Percentiles rank a stretch among this genome's conserved stretches.
Conservation (phyloP, 2,888 invertebrate genomes). For the Dastarcus helophoroides region DNA sequence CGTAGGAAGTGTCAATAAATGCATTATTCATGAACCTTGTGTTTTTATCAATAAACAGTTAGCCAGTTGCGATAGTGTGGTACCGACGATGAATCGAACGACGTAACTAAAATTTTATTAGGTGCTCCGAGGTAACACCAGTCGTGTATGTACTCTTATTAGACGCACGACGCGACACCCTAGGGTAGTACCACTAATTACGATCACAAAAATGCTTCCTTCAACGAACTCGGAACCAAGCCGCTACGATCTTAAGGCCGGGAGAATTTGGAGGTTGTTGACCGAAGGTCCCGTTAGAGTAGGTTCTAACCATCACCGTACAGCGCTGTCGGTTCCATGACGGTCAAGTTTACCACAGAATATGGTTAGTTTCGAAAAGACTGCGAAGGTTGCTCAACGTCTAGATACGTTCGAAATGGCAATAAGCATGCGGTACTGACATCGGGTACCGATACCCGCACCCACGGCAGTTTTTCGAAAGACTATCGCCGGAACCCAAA, state of each 20-base stretch:
- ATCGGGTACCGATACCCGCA: background rate
- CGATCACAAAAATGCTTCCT: too few relatives aligned
- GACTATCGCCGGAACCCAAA: background rate
- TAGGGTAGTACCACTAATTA: too few relatives aligned
- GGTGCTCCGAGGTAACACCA: too few relatives aligned
- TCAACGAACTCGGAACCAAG: background rate
- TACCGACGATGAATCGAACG: too few relatives aligned
- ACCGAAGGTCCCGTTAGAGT: slow-evolving; percentile 29
- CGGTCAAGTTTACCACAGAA: slow-evolving; percentile 37
- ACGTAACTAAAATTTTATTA: too few relatives aligned
- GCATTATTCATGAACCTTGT: too few relatives aligned
- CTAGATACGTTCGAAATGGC: slow-evolving; percentile 18
- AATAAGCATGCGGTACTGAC: slow-evolving; percentile 18
- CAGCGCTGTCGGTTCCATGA: slow-evolving; percentile 28
- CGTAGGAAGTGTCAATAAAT: too few relatives aligned
- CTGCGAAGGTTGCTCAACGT: slow-evolving; percentile 26
- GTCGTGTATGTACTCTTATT: too few relatives aligned
- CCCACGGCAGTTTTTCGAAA: too few relatives aligned
- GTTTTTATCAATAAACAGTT: too few relatives aligned
- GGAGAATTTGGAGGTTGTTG: slow-evolving; percentile 36
- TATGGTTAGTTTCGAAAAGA: slow-evolving; percentile 35
- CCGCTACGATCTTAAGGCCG: slow-evolving; percentile 6
- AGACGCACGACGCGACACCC: too few relatives aligned
- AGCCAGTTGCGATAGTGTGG: too few relatives aligned
- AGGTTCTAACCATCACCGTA: slow-evolving; percentile 32